Base-by-base conservation (phyloP, 1,140 invertebrate species). In the Hetaerina americana region DNA sequence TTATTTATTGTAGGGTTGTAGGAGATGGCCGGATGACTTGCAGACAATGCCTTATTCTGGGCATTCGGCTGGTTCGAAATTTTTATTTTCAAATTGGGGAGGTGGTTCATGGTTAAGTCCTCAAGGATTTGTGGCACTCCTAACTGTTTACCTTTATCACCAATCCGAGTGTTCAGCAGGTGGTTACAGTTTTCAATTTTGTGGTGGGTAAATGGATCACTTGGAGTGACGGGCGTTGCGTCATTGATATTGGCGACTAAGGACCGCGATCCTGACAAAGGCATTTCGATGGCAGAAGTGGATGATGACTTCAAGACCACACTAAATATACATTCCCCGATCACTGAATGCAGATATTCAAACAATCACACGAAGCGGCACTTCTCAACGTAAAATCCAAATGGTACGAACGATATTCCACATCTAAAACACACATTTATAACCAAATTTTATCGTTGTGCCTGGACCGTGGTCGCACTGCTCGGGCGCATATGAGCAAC, bases 201-300 rank as follows among this genome's bases (percentile, higher is more conserved):
- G 10, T 57, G 40, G 22, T 12, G 40, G 15, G 22, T 18, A 57
- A 18, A 57, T 57, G 40, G 15, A 12, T 57, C 40, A n/a, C 40
- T 57, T 57, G 40, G 68, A 74, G 27, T 71, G 72, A 57, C 73
- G 40, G 40, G 22, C 2, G 40, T 57, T 67, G 68, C 77, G 22
- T n/a, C 76, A 75, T 80, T 80, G 71, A 80, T 78, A 69, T 79
- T 81, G 31, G 78, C 77, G 26, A 83, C 76, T 26, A 83, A 73
- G 71, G 80, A 82, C 57, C 81, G 74, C 8, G 82, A 82, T 68
- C 82, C 75, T 26, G 81, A 81, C 24, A 83, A 73, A 5, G 81
- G 82, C 81, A 83, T 83, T 72, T 74, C 76, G 22, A 57, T 57
- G 2, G 40, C 10, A 57, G 40, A 5, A 57, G 2, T 12, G 40